Evolutionary conservation across 2,888 invertebrate genomes (phyloP).

Genomic region (Epiblema foenella): DNA sequence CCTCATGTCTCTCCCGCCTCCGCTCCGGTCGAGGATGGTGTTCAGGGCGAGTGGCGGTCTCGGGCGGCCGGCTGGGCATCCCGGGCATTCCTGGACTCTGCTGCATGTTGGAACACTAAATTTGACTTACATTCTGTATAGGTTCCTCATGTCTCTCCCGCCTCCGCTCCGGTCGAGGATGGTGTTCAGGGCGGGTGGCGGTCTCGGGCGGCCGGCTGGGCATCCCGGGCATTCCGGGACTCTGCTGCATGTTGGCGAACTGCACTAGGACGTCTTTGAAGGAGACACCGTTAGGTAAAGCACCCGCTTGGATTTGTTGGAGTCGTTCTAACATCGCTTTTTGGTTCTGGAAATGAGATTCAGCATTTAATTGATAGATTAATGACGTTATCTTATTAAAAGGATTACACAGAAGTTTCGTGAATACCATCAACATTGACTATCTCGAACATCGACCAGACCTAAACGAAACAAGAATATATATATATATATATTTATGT

Average conservation of each 20-base stretch:
- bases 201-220: slow-evolving; percentile 68
- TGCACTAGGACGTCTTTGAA: slow-evolving; percentile 92
- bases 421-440: too few species aligned
- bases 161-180: slow-evolving; percentile 62
- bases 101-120: slow-evolving; percentile 78
- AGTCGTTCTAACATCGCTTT: slow-evolving; percentile 79
- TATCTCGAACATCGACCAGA: too few species aligned
- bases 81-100: slow-evolving; percentile 62
- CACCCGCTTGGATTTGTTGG: slow-evolving; percentile 79
- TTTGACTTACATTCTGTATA: slow-evolving; percentile 4
- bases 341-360: slow-evolving; percentile 68
- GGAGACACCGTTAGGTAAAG: slow-evolving; percentile 76
- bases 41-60: slow-evolving; percentile 66
- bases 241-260: slow-evolving; percentile 87
- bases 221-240: slow-evolving; percentile 59
- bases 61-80: slow-evolving; percentile 67
- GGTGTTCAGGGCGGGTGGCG: slow-evolving; percentile 67
- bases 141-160: slow-evolving; percentile 64
- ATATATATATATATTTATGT: too few species aligned
- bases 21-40: slow-evolving; percentile 66
- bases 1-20: slow-evolving; percentile 64
- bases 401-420: too few species aligned
- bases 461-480: too few species aligned
- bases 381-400: too few species aligned
- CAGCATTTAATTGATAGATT: neutral